Evolutionary conservation across 2,888 invertebrate genomes (phyloP), one percentile per base, ranked within the genome.

Genomic region (Polyommatus icarus): DNA sequence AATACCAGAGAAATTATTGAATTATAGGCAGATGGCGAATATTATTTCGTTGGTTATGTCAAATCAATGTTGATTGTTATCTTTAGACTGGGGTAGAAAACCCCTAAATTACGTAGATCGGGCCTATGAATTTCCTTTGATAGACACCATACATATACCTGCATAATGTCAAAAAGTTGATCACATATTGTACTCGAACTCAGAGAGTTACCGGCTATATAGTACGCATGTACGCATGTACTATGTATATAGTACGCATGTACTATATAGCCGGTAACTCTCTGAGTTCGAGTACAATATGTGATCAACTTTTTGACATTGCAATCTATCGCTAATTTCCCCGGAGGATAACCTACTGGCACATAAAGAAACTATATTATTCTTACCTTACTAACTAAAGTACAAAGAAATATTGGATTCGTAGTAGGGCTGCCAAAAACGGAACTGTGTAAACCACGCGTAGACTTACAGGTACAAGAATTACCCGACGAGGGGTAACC

Each of bases 321-420:
- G 89, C 91, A 91, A 91, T 92, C 87, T 91, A 88, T 88, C 86
- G 87, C 87, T 92, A 92, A 93, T 93, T 93, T 92, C 93, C 93
- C 92, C 71, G 3, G 93, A 87, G 93, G 85, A 83, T 87, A 84
- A 90, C 91, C 90, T 90, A 88, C 87, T 85, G 85, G 87, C 88
- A 88, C 90, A 90, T 91, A 89, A 91, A 91, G 90, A 89, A 91
- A 90, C 89, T 90, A 88, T 88, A 90, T 90, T 89, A 90, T 89
- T 90, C 89, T 90, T 90, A 88, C 87, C 85, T 76, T 79, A 78
- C 76, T 76, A 77, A 77, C 78, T 80, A 80, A 79, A 82, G 79
- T 77, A 81, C 54, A 77, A 32, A 57, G 57, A 73, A 77, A 57
- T 57, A 59, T 72, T 77, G 40, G 20, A 20, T 61, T 76, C 29